These are phyloP conservation scores for Coendou prehensilis DNA, from an alignment of 2,797 vertebrate species.

Conservation along the genomic window DNA sequence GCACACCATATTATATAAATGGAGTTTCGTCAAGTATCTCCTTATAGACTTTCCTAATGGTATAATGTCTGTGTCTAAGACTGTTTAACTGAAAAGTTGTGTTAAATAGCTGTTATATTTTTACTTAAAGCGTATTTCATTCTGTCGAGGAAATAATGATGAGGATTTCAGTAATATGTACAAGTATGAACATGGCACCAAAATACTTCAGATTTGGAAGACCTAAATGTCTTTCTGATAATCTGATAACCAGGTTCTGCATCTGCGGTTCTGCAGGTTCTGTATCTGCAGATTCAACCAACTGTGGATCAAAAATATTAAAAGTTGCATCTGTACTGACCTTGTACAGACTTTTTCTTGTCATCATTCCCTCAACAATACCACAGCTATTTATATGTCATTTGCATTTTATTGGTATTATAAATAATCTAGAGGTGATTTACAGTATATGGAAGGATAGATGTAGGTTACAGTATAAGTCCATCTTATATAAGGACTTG, in stretches of 20 bases:
- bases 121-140: constrained; percentile 20
- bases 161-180: constrained; percentile 20
- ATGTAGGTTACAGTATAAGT: neutral
- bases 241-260: neutral
- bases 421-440: neutral
- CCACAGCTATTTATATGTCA: neutral
- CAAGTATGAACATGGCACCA: neutral
- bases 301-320: neutral
- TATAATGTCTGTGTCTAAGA: neutral
- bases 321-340: neutral
- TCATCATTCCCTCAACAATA: neutral
- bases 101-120: constrained; percentile 38
- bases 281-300: neutral
- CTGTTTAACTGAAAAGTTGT: constrained; percentile 33
- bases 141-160: constrained; percentile 48
- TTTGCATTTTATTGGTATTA: neutral
- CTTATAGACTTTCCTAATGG: neutral
- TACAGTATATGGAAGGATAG: neutral
- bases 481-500: neutral
- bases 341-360: neutral
- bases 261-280: neutral
- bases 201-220: constrained; percentile 38
- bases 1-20: neutral
- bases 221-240: neutral
- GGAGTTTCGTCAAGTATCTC: neutral